Evolutionary conservation across 1,140 invertebrate genomes (phyloP).

Genomic region (Lepidurus apus): DNA sequence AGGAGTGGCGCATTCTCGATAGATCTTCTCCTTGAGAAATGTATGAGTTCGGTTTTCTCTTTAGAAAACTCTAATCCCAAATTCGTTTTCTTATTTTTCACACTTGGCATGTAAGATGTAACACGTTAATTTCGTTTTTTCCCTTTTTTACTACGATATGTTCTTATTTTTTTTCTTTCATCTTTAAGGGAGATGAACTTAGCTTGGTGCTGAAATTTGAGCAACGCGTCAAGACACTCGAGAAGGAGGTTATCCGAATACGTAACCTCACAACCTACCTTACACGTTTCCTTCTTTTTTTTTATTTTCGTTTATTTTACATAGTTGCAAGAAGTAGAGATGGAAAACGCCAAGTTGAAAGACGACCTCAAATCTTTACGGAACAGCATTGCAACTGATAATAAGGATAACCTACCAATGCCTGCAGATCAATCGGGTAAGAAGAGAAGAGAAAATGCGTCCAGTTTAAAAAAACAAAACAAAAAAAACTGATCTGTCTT

Average conservation of each 20-base stretch:
- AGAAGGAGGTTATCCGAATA: no score
- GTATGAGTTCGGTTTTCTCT: conserved; percentile 29
- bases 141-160: no score
- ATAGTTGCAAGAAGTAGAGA: conserved; percentile 73
- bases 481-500: conserved; percentile 48
- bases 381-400: conserved; percentile 49
- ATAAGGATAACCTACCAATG: conserved; percentile 27
- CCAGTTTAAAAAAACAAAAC: not conserved
- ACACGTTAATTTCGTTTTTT: no score
- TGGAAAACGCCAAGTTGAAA: conserved; percentile 82
- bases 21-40: conserved; percentile 2
- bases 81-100: no score
- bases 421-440: conserved; percentile 31
- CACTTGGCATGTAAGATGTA: no score
- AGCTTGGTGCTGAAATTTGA: no score
- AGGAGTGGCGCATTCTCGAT: not conserved
- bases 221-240: no score
- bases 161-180: no score
- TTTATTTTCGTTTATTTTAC: not conserved
- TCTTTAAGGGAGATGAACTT: no score
- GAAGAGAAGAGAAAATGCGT: conserved; percentile 26
- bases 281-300: no score
- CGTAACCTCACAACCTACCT: no score
- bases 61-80: not conserved
- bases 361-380: conserved; percentile 69